phyloP scores from a whole-genome alignment of 1,140 invertebrate species.

The Eriosoma lanigerum region DNA sequence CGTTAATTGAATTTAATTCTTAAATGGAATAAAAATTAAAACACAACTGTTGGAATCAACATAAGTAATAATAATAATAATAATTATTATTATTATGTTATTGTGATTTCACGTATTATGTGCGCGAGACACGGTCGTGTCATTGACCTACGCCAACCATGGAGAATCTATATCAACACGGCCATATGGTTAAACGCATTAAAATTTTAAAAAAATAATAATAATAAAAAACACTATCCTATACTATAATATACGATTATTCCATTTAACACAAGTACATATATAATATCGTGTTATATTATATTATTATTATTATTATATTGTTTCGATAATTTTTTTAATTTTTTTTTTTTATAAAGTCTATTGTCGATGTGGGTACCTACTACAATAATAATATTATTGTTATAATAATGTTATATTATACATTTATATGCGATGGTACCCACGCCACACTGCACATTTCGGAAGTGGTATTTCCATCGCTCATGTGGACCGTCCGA shows the following conservation, averaged over 20 bases:
- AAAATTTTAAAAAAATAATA: not conserved
- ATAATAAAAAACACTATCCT: not conserved
- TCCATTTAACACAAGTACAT: too few species aligned
- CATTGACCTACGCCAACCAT: constrained; percentile 9
- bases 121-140: not conserved
- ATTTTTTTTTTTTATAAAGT: not conserved
- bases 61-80: too few species aligned
- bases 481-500: not conserved
- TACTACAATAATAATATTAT: too few species aligned
- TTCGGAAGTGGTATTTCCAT: constrained; percentile 41
- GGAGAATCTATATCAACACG: constrained; percentile 11
- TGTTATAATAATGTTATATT: too few species aligned
- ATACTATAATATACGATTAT: too few species aligned
- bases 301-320: constrained; percentile 18
- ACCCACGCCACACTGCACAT: constrained; percentile 15
- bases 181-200: constrained; percentile 21
- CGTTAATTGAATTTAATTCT: too few species aligned
- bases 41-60: too few species aligned
- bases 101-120: not conserved
- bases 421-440: not conserved
- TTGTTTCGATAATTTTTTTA: constrained; percentile 25
- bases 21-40: too few species aligned
- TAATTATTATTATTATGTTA: not conserved
- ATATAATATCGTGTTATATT: too few species aligned
- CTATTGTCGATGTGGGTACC: constrained; percentile 21